Evolutionary conservation across 2,113 vertebrate genomes (phyloP).

Genomic region (Melanostigma gelatinosum): DNA sequence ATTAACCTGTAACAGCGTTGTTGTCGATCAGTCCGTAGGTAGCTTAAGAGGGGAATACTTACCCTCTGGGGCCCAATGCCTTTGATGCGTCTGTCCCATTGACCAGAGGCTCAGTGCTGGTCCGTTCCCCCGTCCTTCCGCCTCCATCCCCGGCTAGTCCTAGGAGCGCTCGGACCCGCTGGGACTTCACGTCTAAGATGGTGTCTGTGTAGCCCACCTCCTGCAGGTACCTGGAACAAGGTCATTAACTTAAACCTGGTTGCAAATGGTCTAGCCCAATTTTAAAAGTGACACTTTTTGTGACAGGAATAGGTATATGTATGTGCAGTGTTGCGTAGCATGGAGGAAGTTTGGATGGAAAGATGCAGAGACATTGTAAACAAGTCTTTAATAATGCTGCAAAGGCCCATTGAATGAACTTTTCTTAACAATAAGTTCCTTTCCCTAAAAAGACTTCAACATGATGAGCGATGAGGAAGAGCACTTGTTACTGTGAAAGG

Average conservation of each 20-base stretch:
- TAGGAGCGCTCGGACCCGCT: slow-evolving; percentile 91
- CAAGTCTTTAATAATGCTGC: background rate
- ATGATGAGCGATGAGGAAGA: slow-evolving; percentile 4
- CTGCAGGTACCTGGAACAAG: slow-evolving; percentile 91
- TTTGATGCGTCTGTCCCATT: slow-evolving; percentile 94
- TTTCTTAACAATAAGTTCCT: background rate
- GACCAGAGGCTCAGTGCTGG: slow-evolving; percentile 88
- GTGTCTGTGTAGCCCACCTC: slow-evolving; percentile 99
- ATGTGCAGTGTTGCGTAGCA: background rate
- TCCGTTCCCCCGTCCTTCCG: slow-evolving; percentile 86
- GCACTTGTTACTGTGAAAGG: slow-evolving; percentile 18
- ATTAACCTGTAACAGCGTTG: background rate
- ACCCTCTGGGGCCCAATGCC: slow-evolving; percentile 88
- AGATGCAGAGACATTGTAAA: background rate
- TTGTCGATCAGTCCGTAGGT: background rate
- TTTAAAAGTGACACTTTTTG: background rate
- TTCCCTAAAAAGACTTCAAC: background rate
- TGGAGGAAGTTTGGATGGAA: background rate
- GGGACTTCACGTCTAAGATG: slow-evolving; percentile 98
- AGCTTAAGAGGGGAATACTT: slow-evolving; percentile 18
- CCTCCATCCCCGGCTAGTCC: slow-evolving; percentile 91
- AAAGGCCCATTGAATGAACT: background rate
- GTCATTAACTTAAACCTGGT: background rate
- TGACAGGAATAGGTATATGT: background rate
- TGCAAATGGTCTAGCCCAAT: background rate